Evolutionary conservation across 23 tunicate species (phyloP).

Genomic region (Botrylloides violaceus): DNA sequence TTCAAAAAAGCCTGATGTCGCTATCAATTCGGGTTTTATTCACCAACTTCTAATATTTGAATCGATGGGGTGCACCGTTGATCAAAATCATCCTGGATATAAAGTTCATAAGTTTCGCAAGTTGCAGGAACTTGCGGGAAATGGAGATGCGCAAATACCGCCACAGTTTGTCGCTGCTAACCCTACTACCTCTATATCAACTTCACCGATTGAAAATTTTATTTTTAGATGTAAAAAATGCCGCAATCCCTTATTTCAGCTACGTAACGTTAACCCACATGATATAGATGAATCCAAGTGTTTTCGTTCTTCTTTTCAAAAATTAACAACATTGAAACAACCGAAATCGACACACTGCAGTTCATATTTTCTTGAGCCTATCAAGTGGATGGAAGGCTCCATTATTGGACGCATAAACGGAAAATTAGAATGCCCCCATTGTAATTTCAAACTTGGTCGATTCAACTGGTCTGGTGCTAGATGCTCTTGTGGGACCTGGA

Average conservation of each 20-base stretch:
- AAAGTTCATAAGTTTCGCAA: slow-evolving; percentile 2
- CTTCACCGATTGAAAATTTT: background rate
- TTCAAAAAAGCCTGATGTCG: background rate
- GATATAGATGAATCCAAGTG: slow-evolving; percentile 12
- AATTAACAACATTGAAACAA: background rate
- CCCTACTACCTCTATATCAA: background rate
- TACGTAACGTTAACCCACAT: slow-evolving; percentile 13
- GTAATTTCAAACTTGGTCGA: slow-evolving; percentile 13
- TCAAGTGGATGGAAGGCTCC: slow-evolving; percentile 14
- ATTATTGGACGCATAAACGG: background rate
- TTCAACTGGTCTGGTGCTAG: slow-evolving; percentile 20
- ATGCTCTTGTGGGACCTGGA: slow-evolving; percentile 20
- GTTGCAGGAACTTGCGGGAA: background rate
- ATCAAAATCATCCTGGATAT: slow-evolving; percentile 12
- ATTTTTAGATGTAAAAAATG: slow-evolving; percentile 13
- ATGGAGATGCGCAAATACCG: background rate
- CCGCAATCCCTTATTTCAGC: slow-evolving; percentile 10
- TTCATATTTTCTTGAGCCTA: slow-evolving; percentile 22
- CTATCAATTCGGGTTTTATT: slow-evolving; percentile 14
- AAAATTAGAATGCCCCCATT: slow-evolving; percentile 15
- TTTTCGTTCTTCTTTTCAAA: background rate
- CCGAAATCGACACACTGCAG: background rate
- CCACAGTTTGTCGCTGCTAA: background rate
- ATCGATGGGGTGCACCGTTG: slow-evolving; percentile 19
- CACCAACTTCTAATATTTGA: slow-evolving; percentile 15